Conservation (phyloP, 2,888 invertebrate species). For the Mantis religiosa region DNA sequence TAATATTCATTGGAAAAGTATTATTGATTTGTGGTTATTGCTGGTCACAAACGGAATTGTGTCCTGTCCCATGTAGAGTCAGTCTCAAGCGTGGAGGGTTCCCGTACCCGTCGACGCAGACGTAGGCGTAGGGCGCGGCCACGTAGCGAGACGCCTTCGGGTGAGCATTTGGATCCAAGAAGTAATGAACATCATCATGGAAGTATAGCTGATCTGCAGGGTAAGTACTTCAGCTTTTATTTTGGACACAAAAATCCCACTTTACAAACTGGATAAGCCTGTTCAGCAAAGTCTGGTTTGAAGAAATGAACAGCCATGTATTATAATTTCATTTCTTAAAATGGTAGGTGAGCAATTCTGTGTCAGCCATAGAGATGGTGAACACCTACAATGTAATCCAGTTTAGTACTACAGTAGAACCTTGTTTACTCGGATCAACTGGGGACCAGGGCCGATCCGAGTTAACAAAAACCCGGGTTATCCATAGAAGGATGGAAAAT, state of each 20-base stretch:
- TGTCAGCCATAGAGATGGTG: too few relatives aligned
- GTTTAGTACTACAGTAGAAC: too few relatives aligned
- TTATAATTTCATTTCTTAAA: too few relatives aligned
- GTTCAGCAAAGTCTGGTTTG: too few relatives aligned
- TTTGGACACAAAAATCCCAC: neutral
- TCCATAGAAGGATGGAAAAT: too few relatives aligned
- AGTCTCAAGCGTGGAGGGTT: constrained; percentile 59
- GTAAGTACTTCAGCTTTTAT: neutral
- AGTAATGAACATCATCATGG: constrained; percentile 1
- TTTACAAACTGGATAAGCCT: too few relatives aligned
- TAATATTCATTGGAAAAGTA: neutral
- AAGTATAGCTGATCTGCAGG: constrained; percentile 10
- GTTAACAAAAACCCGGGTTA: too few relatives aligned
- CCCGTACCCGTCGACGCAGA: constrained; percentile 48
- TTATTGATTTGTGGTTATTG: constrained; percentile 20
- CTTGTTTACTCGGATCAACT: too few relatives aligned
- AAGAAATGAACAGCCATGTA: too few relatives aligned
- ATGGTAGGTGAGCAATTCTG: too few relatives aligned
- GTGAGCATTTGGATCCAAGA: constrained; percentile 27
- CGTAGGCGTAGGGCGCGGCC: constrained; percentile 42
- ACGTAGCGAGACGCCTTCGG: constrained; percentile 36
- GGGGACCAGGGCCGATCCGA: too few relatives aligned
- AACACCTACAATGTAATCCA: too few relatives aligned
- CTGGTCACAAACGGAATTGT: constrained; percentile 36
- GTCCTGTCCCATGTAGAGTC: constrained; percentile 48